phyloP scores from a whole-genome alignment of 2,113 vertebrate species.

The Tautogolabrus adspersus region DNA sequence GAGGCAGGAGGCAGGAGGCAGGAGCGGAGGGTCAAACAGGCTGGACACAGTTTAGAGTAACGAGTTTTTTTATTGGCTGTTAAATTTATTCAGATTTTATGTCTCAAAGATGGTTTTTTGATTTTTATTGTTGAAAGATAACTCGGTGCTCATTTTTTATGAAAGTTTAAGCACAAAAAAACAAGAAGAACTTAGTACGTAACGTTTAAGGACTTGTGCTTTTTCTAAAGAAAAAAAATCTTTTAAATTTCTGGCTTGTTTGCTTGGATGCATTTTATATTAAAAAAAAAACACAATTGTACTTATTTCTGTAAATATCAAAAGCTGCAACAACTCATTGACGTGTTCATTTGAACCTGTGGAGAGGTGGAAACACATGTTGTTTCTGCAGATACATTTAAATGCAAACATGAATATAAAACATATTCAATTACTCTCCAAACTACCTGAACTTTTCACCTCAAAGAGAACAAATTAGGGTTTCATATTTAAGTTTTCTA shows the following conservation, averaged over 20 bases:
- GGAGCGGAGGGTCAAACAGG: conserved; percentile 7
- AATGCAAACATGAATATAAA: neutral
- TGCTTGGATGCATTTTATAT: no score
- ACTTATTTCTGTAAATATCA: no score
- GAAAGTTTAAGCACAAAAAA: neutral
- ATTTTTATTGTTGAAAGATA: no score
- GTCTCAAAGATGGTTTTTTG: neutral
- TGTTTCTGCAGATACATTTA: neutral
- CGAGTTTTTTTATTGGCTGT: neutral
- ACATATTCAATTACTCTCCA: neutral
- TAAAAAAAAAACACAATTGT: no score
- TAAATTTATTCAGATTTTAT: neutral
- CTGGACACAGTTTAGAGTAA: neutral
- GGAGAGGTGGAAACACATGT: no score
- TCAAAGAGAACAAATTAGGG: neutral
- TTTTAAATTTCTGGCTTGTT: no score
- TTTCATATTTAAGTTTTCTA: neutral
- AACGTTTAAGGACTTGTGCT: no score
- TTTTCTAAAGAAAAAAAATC: no score
- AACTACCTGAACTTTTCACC: neutral
- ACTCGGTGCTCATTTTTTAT: neutral
- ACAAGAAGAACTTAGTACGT: no score
- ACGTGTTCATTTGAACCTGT: no score
- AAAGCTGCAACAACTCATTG: no score
- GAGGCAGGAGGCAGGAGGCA: conserved; percentile 5